phyloP scores from a whole-genome alignment of 2,888 invertebrate species.

The Pandemis heparana region DNA sequence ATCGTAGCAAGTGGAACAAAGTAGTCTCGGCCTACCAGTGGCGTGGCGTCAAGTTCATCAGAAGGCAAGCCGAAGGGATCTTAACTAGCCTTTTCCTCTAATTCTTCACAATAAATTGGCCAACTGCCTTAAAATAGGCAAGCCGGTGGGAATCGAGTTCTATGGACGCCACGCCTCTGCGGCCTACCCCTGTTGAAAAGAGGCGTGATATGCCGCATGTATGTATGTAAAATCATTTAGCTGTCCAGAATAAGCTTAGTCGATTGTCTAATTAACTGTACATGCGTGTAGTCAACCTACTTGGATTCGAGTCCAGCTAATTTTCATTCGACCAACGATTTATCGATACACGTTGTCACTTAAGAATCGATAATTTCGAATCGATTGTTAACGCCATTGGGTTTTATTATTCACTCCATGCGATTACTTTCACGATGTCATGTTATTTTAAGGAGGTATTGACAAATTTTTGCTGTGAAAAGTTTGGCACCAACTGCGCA shows the following conservation, averaged over 20 bases:
- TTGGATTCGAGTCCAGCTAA: background rate
- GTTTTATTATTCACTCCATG: slow-evolving; percentile 37
- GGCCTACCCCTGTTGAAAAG: too few species aligned
- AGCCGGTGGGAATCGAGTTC: too few species aligned
- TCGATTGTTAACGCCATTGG: slow-evolving; percentile 28
- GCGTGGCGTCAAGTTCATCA: too few species aligned
- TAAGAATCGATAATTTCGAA: slow-evolving; percentile 28
- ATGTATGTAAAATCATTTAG: too few species aligned
- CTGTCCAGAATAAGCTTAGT: background rate
- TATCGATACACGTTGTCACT: slow-evolving; percentile 31
- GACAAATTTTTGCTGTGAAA: slow-evolving; percentile 20
- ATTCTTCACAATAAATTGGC: too few species aligned
- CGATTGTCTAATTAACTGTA: slow-evolving; percentile 17
- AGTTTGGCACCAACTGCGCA: slow-evolving; percentile 24
- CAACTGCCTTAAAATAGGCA: too few species aligned
- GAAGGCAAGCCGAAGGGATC: too few species aligned
- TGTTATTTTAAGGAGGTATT: slow-evolving; percentile 32
- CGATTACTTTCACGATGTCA: slow-evolving; percentile 33
- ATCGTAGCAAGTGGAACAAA: too few species aligned
- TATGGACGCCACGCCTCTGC: too few species aligned
- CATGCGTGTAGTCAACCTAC: background rate
- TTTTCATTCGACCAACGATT: slow-evolving; percentile 22
- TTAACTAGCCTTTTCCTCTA: too few species aligned
- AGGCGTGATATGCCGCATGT: too few species aligned
- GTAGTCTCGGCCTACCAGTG: too few species aligned